phyloP scores from a whole-genome alignment of 53 echinoderm and acorn worm species.

The Echinometra lucunter region DNA sequence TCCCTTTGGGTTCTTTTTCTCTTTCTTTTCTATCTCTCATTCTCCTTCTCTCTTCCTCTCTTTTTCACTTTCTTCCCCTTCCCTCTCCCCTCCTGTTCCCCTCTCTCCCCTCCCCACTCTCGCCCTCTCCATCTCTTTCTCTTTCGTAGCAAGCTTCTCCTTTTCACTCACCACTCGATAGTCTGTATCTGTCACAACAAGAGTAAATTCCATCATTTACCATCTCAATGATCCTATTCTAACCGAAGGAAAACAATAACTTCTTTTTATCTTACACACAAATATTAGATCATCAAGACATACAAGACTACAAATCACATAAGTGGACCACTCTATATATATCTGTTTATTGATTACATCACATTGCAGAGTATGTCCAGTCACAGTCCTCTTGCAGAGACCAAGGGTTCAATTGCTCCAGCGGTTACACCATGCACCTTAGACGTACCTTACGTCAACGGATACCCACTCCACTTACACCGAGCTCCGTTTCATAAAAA shows the following conservation, averaged over 20 bases:
- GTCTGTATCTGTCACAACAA: no score
- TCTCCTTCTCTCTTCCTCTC: not conserved
- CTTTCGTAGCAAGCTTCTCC: no score
- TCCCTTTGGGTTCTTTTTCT: no score
- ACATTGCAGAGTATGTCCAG: not conserved
- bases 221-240: not conserved
- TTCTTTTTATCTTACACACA: not conserved
- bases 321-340: not conserved
- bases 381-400: not conserved
- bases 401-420: not conserved
- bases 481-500: slow-evolving; percentile 30
- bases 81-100: no score
- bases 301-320: not conserved
- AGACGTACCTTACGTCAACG: not conserved
- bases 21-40: not conserved
- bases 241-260: not conserved
- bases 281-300: not conserved
- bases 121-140: not conserved
- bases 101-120: not conserved
- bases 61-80: not conserved
- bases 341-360: not conserved
- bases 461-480: not conserved
- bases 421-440: not conserved
- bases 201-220: no score
- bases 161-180: no score